Conservation (phyloP, 2,888 invertebrate species). For the Meteorus cinctellus region DNA sequence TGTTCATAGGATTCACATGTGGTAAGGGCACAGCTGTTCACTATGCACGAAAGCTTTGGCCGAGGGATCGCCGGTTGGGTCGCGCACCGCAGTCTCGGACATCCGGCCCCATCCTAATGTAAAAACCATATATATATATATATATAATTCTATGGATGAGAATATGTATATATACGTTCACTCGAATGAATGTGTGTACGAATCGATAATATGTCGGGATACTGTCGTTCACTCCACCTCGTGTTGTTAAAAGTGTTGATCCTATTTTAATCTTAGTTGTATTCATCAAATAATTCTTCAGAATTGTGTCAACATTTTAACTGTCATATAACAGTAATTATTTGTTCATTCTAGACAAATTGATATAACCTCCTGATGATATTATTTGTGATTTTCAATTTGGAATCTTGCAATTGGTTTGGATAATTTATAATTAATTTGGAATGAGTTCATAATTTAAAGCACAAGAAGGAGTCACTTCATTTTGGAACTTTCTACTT, state of each 20-base stretch:
- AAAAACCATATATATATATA: slow-evolving; percentile 32
- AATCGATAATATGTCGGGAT: not conserved
- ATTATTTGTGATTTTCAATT: too few relatives aligned
- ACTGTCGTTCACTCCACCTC: not conserved
- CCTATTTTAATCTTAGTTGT: too few relatives aligned
- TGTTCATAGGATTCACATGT: slow-evolving; percentile 56
- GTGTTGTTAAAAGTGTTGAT: too few relatives aligned
- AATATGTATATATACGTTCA: slow-evolving; percentile 22
- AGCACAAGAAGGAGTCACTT: too few relatives aligned
- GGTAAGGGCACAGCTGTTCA: slow-evolving; percentile 54
- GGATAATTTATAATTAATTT: too few relatives aligned
- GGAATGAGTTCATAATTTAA: too few relatives aligned
- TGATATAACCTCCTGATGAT: too few relatives aligned
- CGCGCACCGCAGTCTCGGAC: slow-evolving; percentile 21
- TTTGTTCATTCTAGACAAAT: not conserved
- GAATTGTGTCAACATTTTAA: not conserved
- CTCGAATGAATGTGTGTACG: not conserved
- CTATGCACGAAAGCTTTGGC: slow-evolving; percentile 43
- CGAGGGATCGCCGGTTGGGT: slow-evolving; percentile 27
- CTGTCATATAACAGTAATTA: not conserved
- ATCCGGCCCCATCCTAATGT: slow-evolving; percentile 25
- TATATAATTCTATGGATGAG: slow-evolving; percentile 1
- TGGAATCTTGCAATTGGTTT: too few relatives aligned
- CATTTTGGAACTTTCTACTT: too few relatives aligned
- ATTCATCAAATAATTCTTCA: too few relatives aligned